Percentiles rank a stretch among this genome's conserved stretches.
Evolutionary conservation across 2,113 vertebrate genomes (phyloP).

Genomic region (Tautogolabrus adspersus): DNA sequence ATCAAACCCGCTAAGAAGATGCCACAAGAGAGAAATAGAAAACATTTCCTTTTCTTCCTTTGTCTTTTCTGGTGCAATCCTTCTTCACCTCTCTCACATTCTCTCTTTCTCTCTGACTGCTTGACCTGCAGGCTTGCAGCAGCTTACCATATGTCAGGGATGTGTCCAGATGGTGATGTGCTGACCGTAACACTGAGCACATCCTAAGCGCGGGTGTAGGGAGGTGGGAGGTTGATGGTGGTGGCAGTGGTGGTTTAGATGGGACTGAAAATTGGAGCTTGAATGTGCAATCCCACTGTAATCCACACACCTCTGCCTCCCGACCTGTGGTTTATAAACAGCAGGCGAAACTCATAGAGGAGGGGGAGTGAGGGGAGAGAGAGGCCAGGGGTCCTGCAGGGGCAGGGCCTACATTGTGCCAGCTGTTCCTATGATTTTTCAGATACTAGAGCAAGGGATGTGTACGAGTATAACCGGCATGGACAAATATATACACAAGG

Average conservation of each 20-base stretch:
- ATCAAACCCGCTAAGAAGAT: slow-evolving; percentile 14
- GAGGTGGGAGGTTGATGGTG: slow-evolving; percentile 33
- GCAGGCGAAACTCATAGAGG: slow-evolving; percentile 23
- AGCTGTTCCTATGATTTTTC: slow-evolving; percentile 80
- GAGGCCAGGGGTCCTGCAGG: slow-evolving; percentile 10
- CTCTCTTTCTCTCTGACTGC: slow-evolving; percentile 16
- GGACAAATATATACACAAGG: slow-evolving; percentile 47
- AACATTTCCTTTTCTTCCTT: slow-evolving; percentile 16
- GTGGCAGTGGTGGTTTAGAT: slow-evolving; percentile 31
- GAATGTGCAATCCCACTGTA: slow-evolving; percentile 75
- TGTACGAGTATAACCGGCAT: slow-evolving; percentile 26
- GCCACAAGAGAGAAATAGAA: slow-evolving; percentile 17
- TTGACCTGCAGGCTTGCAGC: slow-evolving; percentile 68
- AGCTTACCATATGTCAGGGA: slow-evolving; percentile 82
- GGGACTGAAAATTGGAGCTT: slow-evolving; percentile 43
- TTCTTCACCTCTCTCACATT: slow-evolving; percentile 16
- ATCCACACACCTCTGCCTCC: slow-evolving; percentile 82
- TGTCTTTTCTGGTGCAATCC: slow-evolving; percentile 11
- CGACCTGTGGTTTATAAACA: slow-evolving; percentile 63
- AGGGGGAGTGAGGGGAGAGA: background rate
- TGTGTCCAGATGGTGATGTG: slow-evolving; percentile 83
- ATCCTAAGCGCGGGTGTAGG: slow-evolving; percentile 56
- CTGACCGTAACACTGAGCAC: slow-evolving; percentile 76
- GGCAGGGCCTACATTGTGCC: slow-evolving; percentile 50
- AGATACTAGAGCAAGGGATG: slow-evolving; percentile 49